Evolutionary conservation across 2,113 vertebrate species (phyloP).

Genomic region (Drymodes brunneopygia): DNA sequence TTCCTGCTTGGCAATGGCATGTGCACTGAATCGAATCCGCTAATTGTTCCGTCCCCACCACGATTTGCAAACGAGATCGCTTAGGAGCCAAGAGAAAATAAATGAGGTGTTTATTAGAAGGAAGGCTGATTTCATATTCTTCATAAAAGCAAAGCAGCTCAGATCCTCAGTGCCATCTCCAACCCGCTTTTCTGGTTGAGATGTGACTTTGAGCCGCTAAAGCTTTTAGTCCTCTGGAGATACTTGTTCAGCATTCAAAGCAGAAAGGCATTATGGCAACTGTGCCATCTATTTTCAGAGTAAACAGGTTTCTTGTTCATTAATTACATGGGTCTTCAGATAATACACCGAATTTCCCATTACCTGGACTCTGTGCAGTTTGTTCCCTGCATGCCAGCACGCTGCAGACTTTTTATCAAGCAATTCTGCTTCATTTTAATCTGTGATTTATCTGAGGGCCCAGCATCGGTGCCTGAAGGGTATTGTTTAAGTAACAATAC

Average conservation of each 20-base stretch:
- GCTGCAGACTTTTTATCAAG: slow-evolving; percentile 10
- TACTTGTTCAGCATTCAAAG: slow-evolving; percentile 14
- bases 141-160: neutral
- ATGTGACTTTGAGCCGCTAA: neutral
- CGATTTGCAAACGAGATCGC: slow-evolving; percentile 63
- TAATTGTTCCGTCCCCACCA: slow-evolving; percentile 69
- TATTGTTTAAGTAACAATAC: slow-evolving; percentile 58
- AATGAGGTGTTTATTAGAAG: slow-evolving; percentile 67
- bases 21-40: slow-evolving; percentile 65
- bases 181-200: neutral
- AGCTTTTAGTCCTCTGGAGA: slow-evolving; percentile 8
- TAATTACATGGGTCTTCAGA: slow-evolving; percentile 53
- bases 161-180: neutral
- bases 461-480: slow-evolving; percentile 23
- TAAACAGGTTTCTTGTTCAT: slow-evolving; percentile 58
- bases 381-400: slow-evolving; percentile 13
- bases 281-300: slow-evolving; percentile 31
- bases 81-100: slow-evolving; percentile 69
- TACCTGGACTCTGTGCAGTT: slow-evolving; percentile 25
- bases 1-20: slow-evolving; percentile 58
- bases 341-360: slow-evolving; percentile 1
- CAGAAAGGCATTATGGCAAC: slow-evolving; percentile 3
- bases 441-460: slow-evolving; percentile 40
- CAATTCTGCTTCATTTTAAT: slow-evolving; percentile 27
- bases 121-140: slow-evolving; percentile 22